Evolutionary conservation across 2,797 vertebrate genomes (phyloP).

Genomic region (Denticeps clupeoides): DNA sequence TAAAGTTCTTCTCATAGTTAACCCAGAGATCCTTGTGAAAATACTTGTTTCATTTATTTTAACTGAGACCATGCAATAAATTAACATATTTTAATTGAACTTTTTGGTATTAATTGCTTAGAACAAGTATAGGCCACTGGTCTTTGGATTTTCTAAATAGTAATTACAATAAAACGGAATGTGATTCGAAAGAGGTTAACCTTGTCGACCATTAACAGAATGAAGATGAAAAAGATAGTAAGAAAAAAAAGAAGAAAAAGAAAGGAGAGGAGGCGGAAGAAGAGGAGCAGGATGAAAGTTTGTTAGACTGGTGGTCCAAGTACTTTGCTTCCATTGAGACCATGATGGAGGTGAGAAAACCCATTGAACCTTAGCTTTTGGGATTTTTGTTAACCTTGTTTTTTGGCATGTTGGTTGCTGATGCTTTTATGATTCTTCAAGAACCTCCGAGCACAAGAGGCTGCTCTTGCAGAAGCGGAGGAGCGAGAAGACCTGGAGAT

Average conservation of each 20-base stretch:
- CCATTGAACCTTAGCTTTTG: too few relatives aligned
- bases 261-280: conserved; percentile 73
- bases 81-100: too few relatives aligned
- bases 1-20: too few relatives aligned
- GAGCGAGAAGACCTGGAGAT: conserved; percentile 86
- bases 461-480: conserved; percentile 72
- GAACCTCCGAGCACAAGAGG: conserved; percentile 81
- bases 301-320: conserved; percentile 98
- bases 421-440: conserved; percentile 37
- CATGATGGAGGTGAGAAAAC: conserved; percentile 85
- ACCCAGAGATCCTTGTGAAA: too few relatives aligned
- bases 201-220: too few relatives aligned
- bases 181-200: too few relatives aligned
- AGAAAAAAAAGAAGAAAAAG: conserved; percentile 87
- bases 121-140: too few relatives aligned
- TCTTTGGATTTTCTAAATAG: too few relatives aligned
- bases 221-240: conserved; percentile 71
- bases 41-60: too few relatives aligned
- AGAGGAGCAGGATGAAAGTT: conserved; percentile 82
- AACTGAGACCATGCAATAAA: too few relatives aligned
- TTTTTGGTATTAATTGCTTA: too few relatives aligned
- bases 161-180: neutral
- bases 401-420: neutral
- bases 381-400: too few relatives aligned
- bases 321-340: conserved; percentile 95